Conservation (phyloP, 2,888 invertebrate species). For the Zootermopsis nevadensis region DNA sequence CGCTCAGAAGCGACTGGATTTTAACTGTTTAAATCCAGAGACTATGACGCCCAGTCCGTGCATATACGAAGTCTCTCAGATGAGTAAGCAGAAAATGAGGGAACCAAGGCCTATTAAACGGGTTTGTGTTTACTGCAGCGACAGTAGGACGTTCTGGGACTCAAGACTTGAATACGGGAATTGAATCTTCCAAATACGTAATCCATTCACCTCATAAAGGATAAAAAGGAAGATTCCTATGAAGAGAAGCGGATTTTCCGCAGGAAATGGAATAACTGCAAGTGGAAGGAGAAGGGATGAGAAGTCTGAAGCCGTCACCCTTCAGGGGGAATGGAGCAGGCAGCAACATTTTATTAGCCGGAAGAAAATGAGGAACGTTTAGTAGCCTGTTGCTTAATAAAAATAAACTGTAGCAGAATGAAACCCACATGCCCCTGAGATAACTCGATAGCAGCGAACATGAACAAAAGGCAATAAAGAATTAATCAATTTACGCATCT, state of each 20-base stretch:
- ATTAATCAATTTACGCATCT: too few species aligned
- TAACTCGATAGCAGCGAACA: too few species aligned
- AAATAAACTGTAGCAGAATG: too few species aligned
- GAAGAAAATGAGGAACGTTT: not conserved
- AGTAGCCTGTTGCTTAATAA: too few species aligned
- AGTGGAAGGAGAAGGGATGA: not conserved
- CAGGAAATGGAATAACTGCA: conserved; percentile 33
- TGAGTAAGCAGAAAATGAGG: not conserved
- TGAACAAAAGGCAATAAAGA: too few species aligned
- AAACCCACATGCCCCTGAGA: too few species aligned
- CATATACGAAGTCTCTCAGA: not conserved
- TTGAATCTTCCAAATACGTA: conserved; percentile 23
- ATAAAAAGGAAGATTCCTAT: not conserved
- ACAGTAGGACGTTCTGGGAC: not conserved
- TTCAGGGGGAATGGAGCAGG: not conserved
- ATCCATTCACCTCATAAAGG: conserved; percentile 22
- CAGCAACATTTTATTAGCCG: conserved; percentile 2
- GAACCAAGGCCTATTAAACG: not conserved
- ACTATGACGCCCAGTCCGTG: too few species aligned
- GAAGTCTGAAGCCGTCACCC: not conserved
- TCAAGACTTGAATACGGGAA: not conserved
- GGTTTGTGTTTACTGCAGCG: not conserved
- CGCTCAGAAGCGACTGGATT: too few species aligned
- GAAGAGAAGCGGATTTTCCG: conserved; percentile 25
- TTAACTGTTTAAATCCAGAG: too few species aligned